Evolutionary conservation across 2,113 vertebrate species (phyloP), one percentile per base, ranked within the genome.

Genomic region (Lampris incognitus): DNA sequence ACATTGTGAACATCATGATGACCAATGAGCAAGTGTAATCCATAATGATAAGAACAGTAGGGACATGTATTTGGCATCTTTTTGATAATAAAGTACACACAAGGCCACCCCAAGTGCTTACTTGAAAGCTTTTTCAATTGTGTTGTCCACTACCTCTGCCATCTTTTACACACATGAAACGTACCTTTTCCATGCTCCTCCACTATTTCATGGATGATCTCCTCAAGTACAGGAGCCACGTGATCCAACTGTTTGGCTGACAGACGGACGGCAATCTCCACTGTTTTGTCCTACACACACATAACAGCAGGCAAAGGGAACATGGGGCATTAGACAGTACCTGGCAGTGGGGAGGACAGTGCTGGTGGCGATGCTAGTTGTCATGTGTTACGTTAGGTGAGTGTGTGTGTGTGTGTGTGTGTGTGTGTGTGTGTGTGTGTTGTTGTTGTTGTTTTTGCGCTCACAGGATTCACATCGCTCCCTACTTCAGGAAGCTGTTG

Each of bases 231-330:
- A 0, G 89, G 89, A 60, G 82, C 82, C 56, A 92, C 67, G 0
- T 90, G 81, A 54, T 87, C 84, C 72, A 91, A 74, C 66, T 92
- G 90, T 76, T 87, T 83, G 72, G 91, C 89, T 38, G 89, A 83
- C 41, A 92, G 86, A 51, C 64, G 87, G 6, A 90, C 37, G 0
- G 83, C 69, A n/a, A 89, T 83, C 75, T 92, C 90, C 72, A 93
- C 61, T 0, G 75, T 78, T 82, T 87, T 85, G 13, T 86, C 91
- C 92, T 93, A 68, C 9, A 83, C 10, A 72, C 24, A 59, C 8
- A 66, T 39, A 11, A 40, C 3, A 24, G 5, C 36, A 51, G 48
- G 11, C 46, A 38, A 24, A 39, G 44, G 2, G 7, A 7, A 46
- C 44, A 46, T 5, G 7, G 44, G 44, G 7, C 4, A 5, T 46